Conservation (phyloP, 2,797 vertebrate species). For the Diglossa cyanea region DNA sequence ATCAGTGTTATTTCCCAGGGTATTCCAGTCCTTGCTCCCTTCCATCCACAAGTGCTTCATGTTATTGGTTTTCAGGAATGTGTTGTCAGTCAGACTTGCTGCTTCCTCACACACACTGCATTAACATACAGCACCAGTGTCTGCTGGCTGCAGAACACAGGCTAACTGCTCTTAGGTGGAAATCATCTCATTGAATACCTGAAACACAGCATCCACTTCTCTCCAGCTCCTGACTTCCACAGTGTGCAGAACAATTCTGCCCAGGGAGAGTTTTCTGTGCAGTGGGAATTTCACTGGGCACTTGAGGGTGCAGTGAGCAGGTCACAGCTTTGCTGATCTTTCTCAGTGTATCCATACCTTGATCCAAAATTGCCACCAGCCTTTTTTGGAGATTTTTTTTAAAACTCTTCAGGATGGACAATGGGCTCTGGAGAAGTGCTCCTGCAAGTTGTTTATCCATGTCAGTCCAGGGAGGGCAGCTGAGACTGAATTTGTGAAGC, state of each 20-base stretch:
- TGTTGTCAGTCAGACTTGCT: background rate
- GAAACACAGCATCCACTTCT: background rate
- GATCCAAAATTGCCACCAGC: background rate
- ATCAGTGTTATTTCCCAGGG: background rate
- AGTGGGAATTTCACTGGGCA: accelerated
- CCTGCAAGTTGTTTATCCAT: accelerated
- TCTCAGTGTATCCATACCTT: background rate
- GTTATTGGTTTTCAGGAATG: background rate
- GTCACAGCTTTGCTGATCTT: background rate
- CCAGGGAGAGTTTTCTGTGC: background rate
- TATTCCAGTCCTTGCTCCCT: background rate
- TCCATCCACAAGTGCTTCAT: background rate
- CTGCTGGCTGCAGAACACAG: background rate
- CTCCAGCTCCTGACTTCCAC: background rate
- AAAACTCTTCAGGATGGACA: background rate
- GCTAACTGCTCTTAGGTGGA: too few relatives aligned
- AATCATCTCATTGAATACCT: background rate
- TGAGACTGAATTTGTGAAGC: background rate
- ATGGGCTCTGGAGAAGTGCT: background rate
- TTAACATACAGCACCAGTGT: accelerated
- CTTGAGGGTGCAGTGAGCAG: background rate
- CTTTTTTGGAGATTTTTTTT: background rate
- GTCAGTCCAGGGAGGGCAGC: background rate
- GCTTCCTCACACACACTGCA: background rate
- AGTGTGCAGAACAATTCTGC: background rate